Percentiles rank a stretch among this genome's conserved stretches.
Conservation (phyloP, 2,888 invertebrate species). For the Halocaridina rubra region DNA sequence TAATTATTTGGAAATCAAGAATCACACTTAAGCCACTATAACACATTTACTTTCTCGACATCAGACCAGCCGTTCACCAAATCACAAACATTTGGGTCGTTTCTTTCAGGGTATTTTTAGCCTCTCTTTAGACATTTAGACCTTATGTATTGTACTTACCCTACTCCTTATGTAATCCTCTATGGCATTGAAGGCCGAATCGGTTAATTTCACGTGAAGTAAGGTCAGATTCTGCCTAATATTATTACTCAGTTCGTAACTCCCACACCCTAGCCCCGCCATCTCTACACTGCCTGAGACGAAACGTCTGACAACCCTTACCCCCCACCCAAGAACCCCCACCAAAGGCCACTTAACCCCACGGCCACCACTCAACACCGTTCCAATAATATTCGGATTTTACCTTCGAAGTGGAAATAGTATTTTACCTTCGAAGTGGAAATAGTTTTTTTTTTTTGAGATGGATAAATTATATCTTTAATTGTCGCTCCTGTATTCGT, state of each 20-base stretch:
- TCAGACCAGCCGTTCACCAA: neutral
- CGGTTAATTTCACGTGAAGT: constrained; percentile 50
- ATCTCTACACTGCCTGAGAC: constrained; percentile 35
- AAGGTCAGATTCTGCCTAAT: constrained; percentile 47
- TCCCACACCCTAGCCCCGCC: constrained; percentile 57
- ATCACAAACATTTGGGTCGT: neutral
- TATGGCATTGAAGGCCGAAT: constrained; percentile 50
- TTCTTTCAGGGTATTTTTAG: neutral
- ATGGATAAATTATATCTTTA: too few relatives aligned
- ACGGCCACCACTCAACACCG: neutral
- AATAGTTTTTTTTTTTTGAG: too few relatives aligned
- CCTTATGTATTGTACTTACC: constrained; percentile 17
- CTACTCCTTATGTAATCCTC: constrained; percentile 49
- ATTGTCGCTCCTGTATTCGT: too few relatives aligned
- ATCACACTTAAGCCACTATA: too few relatives aligned
- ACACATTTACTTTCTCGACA: neutral
- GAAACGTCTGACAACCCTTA: neutral
- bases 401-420: too few relatives aligned
- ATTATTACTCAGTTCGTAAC: constrained; percentile 49
- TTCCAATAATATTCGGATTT: constrained; percentile 43
- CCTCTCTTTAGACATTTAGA: neutral
- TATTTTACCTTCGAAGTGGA: too few relatives aligned
- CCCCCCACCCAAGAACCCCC: neutral
- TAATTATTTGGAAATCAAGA: too few relatives aligned
- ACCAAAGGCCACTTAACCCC: too few relatives aligned